Base-by-base conservation (phyloP, 2,888 invertebrate genomes). In the Eristalinus sepulchralis region DNA sequence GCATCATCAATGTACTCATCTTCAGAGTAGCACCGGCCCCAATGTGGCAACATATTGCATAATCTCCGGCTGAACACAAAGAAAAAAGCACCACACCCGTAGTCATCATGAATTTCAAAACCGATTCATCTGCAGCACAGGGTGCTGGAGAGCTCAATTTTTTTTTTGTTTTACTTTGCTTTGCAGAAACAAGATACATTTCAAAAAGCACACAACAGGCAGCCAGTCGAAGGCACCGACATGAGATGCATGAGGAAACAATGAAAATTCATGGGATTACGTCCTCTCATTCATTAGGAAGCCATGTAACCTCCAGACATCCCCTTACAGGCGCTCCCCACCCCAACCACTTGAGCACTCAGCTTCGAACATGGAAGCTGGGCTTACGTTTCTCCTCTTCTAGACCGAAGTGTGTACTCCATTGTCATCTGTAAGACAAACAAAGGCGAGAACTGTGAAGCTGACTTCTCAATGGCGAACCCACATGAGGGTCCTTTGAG, bases 401-500 rank as follows among this genome's bases (percentile, higher is more conserved):
- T 66, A 67, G n/a, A n/a, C n/a, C n/a, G n/a, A 77, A 77, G n/a
- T 39, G 39, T 77, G 39, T 71, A 5, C 62, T 39, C 55, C 84
- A 85, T 85, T 85, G 81, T 81, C 72, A 67, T 84, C 71, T 13
- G 22, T 8, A 55, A 57, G 13, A 53, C 39, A 39, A 24, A 31
- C 13, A 62, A 9, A 17, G 2, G 27, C 47, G 47, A 68, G 34
- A 60, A 17, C 11, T 71, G 17, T 77, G 78, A 39, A 67, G 72
- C 17, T 76, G 60, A 71, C 75, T 84, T 55, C 55, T 80, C 39
- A 76, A 80, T 80, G 83, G 75, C 57, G 75, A 80, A 76, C 70
- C 17, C 47, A 47, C 77, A 81, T 64, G 68, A 78, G 77, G 81
- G 81, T 68, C 68, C 81, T 81, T 77, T 85, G 85, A 85, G 70